Conservation (phyloP, 2,797 vertebrate genomes). For the Cetoscarus ocellatus region DNA sequence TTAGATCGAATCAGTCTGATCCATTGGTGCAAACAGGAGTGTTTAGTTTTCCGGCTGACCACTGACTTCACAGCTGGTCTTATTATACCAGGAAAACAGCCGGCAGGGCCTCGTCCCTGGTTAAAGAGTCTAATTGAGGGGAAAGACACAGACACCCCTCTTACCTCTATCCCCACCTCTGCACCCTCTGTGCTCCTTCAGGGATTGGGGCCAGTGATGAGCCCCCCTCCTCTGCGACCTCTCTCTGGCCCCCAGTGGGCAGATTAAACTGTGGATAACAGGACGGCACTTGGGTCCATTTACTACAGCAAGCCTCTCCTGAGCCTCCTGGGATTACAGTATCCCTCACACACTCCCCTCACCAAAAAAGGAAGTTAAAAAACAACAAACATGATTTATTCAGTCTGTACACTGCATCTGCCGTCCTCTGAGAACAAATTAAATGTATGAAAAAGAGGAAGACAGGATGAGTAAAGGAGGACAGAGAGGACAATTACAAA, state of each 20-base stretch:
- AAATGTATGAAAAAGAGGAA: constrained; percentile 68
- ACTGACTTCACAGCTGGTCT: constrained; percentile 31
- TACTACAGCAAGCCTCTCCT: constrained; percentile 64
- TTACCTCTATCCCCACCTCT: constrained; percentile 53
- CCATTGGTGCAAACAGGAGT: constrained; percentile 11
- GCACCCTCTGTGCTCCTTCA: constrained; percentile 50
- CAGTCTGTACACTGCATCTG: constrained; percentile 77
- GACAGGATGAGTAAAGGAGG: constrained; percentile 43
- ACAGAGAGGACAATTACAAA: constrained; percentile 28
- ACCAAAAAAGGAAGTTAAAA: constrained; percentile 6
- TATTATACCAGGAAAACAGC: constrained; percentile 48
- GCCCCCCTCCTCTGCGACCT: constrained; percentile 28
- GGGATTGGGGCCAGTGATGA: constrained; percentile 49
- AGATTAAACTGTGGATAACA: constrained; percentile 77
- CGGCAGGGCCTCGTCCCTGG: constrained; percentile 29
- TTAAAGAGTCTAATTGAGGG: constrained; percentile 67
- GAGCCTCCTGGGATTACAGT: constrained; percentile 72
- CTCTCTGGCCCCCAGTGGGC: constrained; percentile 65
- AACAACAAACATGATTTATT: constrained; percentile 81
- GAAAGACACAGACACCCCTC: constrained; percentile 40
- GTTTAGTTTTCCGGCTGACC: constrained; percentile 28
- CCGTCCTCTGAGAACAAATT: constrained; percentile 84
- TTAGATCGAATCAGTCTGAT: constrained; percentile 44
- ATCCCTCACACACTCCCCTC: constrained; percentile 46
- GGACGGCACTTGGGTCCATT: constrained; percentile 74